Evolutionary conservation across 2,797 vertebrate species (phyloP).

Genomic region (Lithobates pipiens): DNA sequence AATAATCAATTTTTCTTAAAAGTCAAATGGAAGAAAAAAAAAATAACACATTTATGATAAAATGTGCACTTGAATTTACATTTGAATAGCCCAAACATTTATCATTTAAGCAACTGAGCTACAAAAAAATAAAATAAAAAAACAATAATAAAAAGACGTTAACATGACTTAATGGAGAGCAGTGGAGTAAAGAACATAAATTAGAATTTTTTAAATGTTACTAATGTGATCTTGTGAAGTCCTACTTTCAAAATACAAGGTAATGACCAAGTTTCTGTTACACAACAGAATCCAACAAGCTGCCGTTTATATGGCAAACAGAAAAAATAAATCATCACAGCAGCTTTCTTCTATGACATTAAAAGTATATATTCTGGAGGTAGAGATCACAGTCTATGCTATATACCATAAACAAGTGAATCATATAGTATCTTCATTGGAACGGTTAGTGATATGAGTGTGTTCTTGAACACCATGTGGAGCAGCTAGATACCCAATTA

Average conservation of each 20-base stretch:
- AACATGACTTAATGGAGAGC: neutral
- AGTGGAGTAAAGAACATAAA: neutral
- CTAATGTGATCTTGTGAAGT: neutral
- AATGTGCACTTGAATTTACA: too few relatives aligned
- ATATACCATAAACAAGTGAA: constrained; percentile 11
- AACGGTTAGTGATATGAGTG: neutral
- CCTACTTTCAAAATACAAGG: neutral
- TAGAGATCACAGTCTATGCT: constrained; percentile 47
- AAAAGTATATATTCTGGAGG: constrained; percentile 45
- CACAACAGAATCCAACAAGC: constrained; percentile 5
- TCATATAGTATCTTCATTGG: neutral
- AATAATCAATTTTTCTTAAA: too few relatives aligned
- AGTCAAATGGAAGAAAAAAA: too few relatives aligned
- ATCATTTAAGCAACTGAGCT: neutral
- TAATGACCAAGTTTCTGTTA: neutral
- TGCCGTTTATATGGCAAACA: neutral
- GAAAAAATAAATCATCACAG: neutral
- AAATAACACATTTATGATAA: too few relatives aligned
- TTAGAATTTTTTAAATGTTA: neutral
- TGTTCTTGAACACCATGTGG: neutral
- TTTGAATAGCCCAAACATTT: too few relatives aligned
- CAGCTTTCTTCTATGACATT: constrained; percentile 10
- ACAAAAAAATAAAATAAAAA: too few relatives aligned
- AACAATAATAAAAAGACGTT: neutral
- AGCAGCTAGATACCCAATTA: constrained; percentile 26